Conservation (phyloP, 2,888 invertebrate genomes). For the Microctonus aethiopoides region DNA sequence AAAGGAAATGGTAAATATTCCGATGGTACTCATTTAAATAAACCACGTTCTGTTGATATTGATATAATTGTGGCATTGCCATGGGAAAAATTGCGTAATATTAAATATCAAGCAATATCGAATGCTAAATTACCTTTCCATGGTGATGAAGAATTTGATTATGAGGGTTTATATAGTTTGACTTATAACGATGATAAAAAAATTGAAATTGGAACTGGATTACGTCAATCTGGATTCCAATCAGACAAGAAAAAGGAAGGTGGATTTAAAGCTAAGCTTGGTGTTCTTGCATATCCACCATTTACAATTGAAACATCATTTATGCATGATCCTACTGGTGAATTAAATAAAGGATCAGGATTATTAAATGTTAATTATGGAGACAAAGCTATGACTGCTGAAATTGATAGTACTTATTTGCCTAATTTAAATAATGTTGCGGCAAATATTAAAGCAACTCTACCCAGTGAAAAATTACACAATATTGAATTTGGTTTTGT, state of each 20-base stretch:
- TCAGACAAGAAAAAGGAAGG: constrained; percentile 66
- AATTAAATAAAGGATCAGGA: constrained; percentile 45
- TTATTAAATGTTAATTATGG: constrained; percentile 51
- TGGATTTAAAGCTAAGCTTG: constrained; percentile 64
- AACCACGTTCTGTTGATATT: constrained; percentile 68
- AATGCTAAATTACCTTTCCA: constrained; percentile 57
- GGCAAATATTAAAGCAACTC: constrained; percentile 52
- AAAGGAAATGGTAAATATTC: constrained; percentile 41
- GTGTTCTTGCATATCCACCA: constrained; percentile 69
- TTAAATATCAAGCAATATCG: constrained; percentile 68
- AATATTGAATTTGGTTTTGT: constrained; percentile 55
- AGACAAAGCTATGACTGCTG: constrained; percentile 48
- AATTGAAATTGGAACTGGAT: constrained; percentile 65
- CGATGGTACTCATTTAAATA: constrained; percentile 56
- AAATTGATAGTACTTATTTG: constrained; percentile 43
- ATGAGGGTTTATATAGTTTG: constrained; percentile 63
- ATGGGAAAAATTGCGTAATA: constrained; percentile 71
- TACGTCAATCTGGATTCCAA: constrained; percentile 49
- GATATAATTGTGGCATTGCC: constrained; percentile 70
- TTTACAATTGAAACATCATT: constrained; percentile 67
- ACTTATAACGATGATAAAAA: constrained; percentile 71
- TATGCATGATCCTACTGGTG: constrained; percentile 65
- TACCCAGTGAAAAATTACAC: constrained; percentile 53
- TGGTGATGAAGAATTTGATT: constrained; percentile 51
- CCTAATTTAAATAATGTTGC: constrained; percentile 47